Conservation (phyloP, 2,113 vertebrate genomes). For the Forbesichthys agassizii region DNA sequence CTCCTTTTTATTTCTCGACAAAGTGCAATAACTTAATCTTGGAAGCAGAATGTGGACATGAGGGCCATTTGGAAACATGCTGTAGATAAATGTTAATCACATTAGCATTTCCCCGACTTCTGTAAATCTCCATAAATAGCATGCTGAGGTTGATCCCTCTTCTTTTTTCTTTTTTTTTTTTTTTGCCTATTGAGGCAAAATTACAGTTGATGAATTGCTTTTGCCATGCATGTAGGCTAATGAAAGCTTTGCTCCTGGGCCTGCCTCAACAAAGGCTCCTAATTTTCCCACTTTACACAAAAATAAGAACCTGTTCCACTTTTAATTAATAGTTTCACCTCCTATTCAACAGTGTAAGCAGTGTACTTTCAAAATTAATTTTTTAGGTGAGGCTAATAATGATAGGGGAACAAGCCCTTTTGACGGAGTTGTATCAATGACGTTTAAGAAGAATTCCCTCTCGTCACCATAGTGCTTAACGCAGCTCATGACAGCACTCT, state of each 20-base stretch:
- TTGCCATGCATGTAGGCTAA: constrained; percentile 82
- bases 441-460: constrained; percentile 56
- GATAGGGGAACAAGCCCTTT: constrained; percentile 64
- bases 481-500: constrained; percentile 36
- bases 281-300: constrained; percentile 79
- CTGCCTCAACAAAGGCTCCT: constrained; percentile 78
- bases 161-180: constrained; percentile 31
- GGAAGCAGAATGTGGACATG: constrained; percentile 70
- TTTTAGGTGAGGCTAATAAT: constrained; percentile 72
- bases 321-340: constrained; percentile 81
- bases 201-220: constrained; percentile 81
- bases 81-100: constrained; percentile 84
- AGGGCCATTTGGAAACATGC: constrained; percentile 79
- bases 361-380: constrained; percentile 69
- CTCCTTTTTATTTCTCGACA: constrained; percentile 40
- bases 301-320: constrained; percentile 83
- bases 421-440: constrained; percentile 69
- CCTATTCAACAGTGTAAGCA: constrained; percentile 65
- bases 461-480: constrained; percentile 54
- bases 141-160: constrained; percentile 80
- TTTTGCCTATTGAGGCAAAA: constrained; percentile 79
- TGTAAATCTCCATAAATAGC: constrained; percentile 83
- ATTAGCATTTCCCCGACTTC: constrained; percentile 83
- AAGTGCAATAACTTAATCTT: constrained; percentile 73
- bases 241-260: constrained; percentile 83